phyloP scores from a whole-genome alignment of 2,888 invertebrate genomes.

The Periphyllus acericola region DNA sequence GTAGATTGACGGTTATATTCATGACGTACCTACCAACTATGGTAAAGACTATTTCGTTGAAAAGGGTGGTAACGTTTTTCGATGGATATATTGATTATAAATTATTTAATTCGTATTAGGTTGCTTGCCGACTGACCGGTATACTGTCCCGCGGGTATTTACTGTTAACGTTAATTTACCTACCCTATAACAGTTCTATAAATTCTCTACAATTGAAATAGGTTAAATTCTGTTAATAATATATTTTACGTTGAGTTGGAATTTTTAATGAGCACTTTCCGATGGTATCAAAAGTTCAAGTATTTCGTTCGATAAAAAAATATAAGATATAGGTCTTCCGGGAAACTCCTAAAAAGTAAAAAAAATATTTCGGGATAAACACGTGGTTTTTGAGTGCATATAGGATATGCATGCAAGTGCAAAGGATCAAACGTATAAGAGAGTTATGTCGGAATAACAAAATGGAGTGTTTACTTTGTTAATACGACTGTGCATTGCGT shows the following conservation, averaged over 20 bases:
- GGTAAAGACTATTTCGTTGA: not conserved
- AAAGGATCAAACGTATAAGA: not conserved
- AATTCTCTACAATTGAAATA: no score
- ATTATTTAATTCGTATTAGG: not conserved
- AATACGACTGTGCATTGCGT: constrained; percentile 11
- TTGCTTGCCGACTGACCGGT: not conserved
- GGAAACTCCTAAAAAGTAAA: not conserved
- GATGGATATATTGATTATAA: not conserved
- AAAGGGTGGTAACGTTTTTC: not conserved
- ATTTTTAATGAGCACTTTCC: no score
- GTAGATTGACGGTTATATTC: not conserved
- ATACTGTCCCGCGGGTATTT: no score
- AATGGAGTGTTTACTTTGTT: constrained; percentile 15
- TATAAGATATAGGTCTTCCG: not conserved
- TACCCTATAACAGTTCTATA: no score
- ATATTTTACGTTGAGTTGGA: no score
- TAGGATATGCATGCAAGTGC: not conserved
- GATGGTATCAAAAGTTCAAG: no score
- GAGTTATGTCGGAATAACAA: not conserved
- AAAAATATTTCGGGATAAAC: not conserved
- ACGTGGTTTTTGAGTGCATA: not conserved
- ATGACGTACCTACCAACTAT: not conserved
- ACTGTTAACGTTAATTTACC: no score
- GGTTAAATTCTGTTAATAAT: no score
- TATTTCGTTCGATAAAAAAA: no score